Base-by-base conservation (phyloP, 2,888 invertebrate species). In the Polymixis lichenea region DNA sequence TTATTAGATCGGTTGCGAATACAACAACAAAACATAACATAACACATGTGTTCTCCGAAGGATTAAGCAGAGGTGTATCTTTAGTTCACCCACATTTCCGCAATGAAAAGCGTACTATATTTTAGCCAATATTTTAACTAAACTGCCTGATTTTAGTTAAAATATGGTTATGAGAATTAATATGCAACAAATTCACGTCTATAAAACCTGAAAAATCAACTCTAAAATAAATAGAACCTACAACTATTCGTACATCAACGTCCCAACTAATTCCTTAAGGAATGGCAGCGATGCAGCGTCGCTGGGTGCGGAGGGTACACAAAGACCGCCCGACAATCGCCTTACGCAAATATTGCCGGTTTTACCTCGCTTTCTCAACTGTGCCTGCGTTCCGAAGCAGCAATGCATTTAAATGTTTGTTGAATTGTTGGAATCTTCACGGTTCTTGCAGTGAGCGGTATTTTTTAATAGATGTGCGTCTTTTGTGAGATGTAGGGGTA, bases 201-300 rank as follows among this genome's bases (percentile, higher is more conserved):
- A 51, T 11, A 43, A 28, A 22, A 11, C 5, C 13, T 22, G 17
- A 53, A 46, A 51, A 19, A 2, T 22, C 2, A 17, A 25, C 9
- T 46, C 15, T 22, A 28, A 8, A 60, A 51, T 22, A 51, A 11
- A n/a, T n/a, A 51, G 49, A 60, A 19, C 58, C 11, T 51, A 32
- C 58, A 73, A 74, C 8, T 69, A 72, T 84, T 82, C 71, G 11
- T 68, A 78, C 78, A 74, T 78, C 75, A 72, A 71, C 70, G 74
- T 78, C 69, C 55, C 78, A 89, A 89, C 88, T 88, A 91, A 90
- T 90, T 90, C 88, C 88, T 87, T 77, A 78, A 86, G 88, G 89
- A 89, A 87, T 87, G 83, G 58, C 56, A 83, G 71, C 82, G 66
- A 88, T 88, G 82, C 86, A 83, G 85, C 65, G 83, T 73, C 70